phyloP scores from a whole-genome alignment of 2,888 invertebrate species.

The Altica lythri region DNA sequence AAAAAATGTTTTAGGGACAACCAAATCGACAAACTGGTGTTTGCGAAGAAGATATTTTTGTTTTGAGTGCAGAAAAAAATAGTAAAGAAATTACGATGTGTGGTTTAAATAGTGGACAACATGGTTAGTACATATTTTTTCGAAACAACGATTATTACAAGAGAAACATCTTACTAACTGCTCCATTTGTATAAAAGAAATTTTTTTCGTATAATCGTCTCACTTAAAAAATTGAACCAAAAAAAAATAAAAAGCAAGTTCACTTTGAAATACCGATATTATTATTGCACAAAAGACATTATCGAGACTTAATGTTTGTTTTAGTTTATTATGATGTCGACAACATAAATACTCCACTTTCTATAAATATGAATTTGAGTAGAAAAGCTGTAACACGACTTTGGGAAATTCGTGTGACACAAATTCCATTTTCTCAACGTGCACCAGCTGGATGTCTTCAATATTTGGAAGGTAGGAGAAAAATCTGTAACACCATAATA shows the following conservation, averaged over 20 bases:
- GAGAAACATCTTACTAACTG: too few species aligned
- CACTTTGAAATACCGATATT: too few species aligned
- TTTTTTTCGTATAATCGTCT: too few species aligned
- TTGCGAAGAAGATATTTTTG: constrained; percentile 76
- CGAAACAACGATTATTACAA: too few species aligned
- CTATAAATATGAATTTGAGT: constrained; percentile 63
- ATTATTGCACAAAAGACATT: too few species aligned
- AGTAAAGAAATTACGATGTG: constrained; percentile 69
- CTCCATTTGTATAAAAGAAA: too few species aligned
- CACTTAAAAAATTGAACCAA: too few species aligned
- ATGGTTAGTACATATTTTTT: constrained; percentile 71
- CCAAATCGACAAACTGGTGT: constrained; percentile 79
- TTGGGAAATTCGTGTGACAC: constrained; percentile 78
- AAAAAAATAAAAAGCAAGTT: too few species aligned
- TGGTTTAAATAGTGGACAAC: constrained; percentile 84
- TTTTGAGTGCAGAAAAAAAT: constrained; percentile 64
- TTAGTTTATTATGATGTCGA: constrained; percentile 74
- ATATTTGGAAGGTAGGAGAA: constrained; percentile 66
- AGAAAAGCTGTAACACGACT: constrained; percentile 69
- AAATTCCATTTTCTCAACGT: constrained; percentile 76
- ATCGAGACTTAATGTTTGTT: too few species aligned
- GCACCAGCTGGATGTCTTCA: constrained; percentile 81
- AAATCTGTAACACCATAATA: too few species aligned
- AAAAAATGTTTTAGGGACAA: constrained; percentile 76
- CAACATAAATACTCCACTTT: constrained; percentile 57